Evolutionary conservation across 2,113 vertebrate genomes (phyloP).

Genomic region (Gymnorhina tibicen): DNA sequence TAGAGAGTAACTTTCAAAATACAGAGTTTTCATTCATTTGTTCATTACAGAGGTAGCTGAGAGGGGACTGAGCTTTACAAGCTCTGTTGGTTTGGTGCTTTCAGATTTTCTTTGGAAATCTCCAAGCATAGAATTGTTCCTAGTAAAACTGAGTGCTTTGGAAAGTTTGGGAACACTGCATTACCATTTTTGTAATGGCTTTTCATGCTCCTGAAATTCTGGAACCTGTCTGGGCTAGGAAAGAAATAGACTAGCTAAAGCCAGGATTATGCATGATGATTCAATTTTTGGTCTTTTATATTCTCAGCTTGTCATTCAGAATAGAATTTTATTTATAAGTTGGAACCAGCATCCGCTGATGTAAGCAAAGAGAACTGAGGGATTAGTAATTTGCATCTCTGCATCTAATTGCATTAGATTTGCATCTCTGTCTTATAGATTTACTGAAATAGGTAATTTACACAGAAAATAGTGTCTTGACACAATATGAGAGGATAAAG

Average conservation of each 20-base stretch:
- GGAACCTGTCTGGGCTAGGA: not conserved
- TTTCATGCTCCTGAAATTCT: not conserved
- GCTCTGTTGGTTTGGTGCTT: not conserved
- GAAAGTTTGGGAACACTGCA: not conserved
- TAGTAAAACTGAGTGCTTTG: not conserved
- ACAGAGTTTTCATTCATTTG: not conserved
- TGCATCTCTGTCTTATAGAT: conserved; percentile 27
- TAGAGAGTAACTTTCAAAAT: not conserved
- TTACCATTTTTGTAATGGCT: not conserved
- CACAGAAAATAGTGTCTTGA: conserved; percentile 34
- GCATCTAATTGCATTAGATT: conserved; percentile 55
- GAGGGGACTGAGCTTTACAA: not conserved
- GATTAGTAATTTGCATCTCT: conserved; percentile 44
- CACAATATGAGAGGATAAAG: conserved; percentile 22
- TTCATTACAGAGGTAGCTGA: not conserved
- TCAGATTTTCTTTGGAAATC: not conserved
- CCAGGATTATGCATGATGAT: not conserved
- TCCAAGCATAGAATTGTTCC: not conserved
- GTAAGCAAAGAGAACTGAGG: conserved; percentile 25
- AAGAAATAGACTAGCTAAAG: not conserved
- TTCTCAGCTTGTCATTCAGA: not conserved
- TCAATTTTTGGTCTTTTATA: conserved; percentile 15
- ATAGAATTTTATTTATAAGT: conserved; percentile 17
- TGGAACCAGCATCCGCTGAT: not conserved
- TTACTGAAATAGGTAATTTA: conserved; percentile 45